Percentiles rank a stretch among this genome's conserved stretches.
phyloP scores from a whole-genome alignment of 2,888 invertebrate genomes.

The Aethes cnicana region DNA sequence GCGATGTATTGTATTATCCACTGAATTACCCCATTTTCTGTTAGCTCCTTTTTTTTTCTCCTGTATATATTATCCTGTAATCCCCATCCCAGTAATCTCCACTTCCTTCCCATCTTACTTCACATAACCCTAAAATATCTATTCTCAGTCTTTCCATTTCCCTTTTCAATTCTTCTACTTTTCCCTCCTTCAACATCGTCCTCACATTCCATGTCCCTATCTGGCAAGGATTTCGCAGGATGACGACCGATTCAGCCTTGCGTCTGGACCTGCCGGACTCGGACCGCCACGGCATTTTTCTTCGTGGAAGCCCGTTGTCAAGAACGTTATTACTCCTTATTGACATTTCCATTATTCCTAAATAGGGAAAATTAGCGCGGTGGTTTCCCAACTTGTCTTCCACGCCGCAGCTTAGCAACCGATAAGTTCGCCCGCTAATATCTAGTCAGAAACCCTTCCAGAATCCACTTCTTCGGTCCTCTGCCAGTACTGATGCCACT shows the following conservation, averaged over 20 bases:
- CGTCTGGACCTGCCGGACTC: constrained; percentile 22
- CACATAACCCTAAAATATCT: constrained; percentile 12
- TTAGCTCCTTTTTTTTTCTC: constrained; percentile 1
- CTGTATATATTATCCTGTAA: constrained; percentile 21
- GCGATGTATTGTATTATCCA: constrained; percentile 4
- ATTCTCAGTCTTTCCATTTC: constrained; percentile 13
- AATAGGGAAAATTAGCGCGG: no score
- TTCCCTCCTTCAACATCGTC: constrained; percentile 3
- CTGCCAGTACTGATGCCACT: no score
- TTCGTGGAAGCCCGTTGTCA: constrained; percentile 30
- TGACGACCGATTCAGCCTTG: constrained; percentile 26
- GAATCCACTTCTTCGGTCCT: no score
- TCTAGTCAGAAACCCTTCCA: no score
- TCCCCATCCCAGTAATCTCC: constrained; percentile 20
- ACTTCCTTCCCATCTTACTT: constrained; percentile 19
- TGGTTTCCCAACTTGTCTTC: no score
- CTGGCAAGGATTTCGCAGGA: constrained; percentile 21
- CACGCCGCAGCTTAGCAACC: no score
- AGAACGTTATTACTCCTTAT: constrained; percentile 27
- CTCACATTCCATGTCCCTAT: constrained; percentile 19
- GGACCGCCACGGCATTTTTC: constrained; percentile 26
- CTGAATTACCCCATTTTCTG: constrained; percentile 8
- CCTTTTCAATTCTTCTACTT: constrained; percentile 6
- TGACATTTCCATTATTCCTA: no score
- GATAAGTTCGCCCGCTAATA: no score